Evolutionary conservation across 92 coral and sea anemone genomes (phyloP).

Genomic region (Parazoanthus swiftii): DNA sequence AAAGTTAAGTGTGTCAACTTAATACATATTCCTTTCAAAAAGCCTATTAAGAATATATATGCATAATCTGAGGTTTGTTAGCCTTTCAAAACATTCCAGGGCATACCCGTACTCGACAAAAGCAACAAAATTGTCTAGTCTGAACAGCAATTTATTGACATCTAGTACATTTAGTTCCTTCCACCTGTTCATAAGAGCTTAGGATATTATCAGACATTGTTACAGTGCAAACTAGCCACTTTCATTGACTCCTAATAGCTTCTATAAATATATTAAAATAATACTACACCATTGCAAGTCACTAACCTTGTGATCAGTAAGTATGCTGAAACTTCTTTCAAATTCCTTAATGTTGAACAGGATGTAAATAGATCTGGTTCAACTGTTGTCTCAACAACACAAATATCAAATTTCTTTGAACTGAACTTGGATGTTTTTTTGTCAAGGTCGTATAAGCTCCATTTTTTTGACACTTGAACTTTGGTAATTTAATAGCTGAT

Average conservation of each 20-base stretch:
- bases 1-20: no score
- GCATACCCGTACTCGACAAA: no score
- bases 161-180: not conserved
- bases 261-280: no score
- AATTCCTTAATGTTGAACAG: not conserved
- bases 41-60: no score
- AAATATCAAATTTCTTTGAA: not conserved
- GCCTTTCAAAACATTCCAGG: no score
- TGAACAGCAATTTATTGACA: no score
- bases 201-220: no score
- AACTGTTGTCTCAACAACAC: not conserved
- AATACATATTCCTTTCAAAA: no score
- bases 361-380: not conserved
- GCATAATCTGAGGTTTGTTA: no score
- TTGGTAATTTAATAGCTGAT: not conserved
- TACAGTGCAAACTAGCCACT: not conserved
- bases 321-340: not conserved
- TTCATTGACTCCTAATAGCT: not conserved
- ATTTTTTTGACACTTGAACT: not conserved
- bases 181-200: not conserved
- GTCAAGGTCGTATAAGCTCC: not conserved
- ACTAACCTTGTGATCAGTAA: not conserved
- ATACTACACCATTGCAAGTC: not conserved
- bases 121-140: no score
- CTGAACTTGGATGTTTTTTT: slow-evolving; percentile 3